A percentile compares a stretch with the other conserved stretches of the same genome.
Conservation (phyloP, 2,888 invertebrate species). For the Rhagophthalmus giganteus region DNA sequence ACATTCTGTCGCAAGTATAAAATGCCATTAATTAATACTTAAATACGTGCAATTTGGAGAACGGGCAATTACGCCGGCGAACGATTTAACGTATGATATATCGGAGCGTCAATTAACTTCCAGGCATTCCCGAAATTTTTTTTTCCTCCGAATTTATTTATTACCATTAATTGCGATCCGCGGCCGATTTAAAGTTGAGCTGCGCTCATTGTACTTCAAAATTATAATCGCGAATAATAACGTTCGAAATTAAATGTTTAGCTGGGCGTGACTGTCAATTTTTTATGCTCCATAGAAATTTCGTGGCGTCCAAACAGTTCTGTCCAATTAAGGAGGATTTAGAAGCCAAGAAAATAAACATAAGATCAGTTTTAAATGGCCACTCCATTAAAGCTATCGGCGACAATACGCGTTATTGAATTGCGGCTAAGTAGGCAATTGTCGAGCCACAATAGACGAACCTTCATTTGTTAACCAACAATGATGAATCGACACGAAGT, state of each 20-base stretch:
- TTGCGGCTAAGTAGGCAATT: conserved; percentile 49
- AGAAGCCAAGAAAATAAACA: conserved; percentile 35
- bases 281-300: conserved; percentile 24
- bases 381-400: conserved; percentile 43
- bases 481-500: conserved; percentile 49
- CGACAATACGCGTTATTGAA: conserved; percentile 42
- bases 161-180: conserved; percentile 12
- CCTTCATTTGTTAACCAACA: conserved; percentile 50
- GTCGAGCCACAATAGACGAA: conserved; percentile 50
- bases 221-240: conserved; percentile 24
- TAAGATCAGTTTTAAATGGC: conserved; percentile 36
- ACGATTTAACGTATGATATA: conserved; percentile 12
- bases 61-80: conserved; percentile 13
- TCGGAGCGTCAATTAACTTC: conserved; percentile 12
- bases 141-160: conserved; percentile 18
- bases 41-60: conserved; percentile 20
- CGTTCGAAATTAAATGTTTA: conserved; percentile 31
- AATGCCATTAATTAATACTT: conserved; percentile 23
- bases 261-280: conserved; percentile 34
- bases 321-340: conserved; percentile 42
- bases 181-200: conserved; percentile 13
- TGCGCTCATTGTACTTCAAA: conserved; percentile 21
- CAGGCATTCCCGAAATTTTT: conserved; percentile 4
- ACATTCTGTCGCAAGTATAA: conserved; percentile 16
- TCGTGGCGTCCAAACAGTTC: conserved; percentile 33